Conservation (phyloP, 2,888 invertebrate species). For the Orthosia gothica region DNA sequence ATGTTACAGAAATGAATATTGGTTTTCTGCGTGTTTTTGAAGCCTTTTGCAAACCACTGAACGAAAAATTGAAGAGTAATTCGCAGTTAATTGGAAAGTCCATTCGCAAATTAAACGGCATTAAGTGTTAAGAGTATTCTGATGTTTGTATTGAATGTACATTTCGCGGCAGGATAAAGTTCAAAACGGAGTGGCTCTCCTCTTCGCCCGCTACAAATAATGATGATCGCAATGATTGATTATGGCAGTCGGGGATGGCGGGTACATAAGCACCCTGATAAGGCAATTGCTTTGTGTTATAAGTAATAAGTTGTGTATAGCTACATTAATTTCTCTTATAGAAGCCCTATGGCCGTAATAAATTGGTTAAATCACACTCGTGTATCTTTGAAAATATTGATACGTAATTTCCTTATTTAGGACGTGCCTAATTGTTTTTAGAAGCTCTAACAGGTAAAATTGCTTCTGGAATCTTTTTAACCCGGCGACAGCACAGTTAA, state of each 20-base stretch:
- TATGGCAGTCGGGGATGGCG: background rate
- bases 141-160: conserved; percentile 18
- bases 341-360: conserved; percentile 2
- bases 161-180: conserved; percentile 3
- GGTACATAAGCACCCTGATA: conserved; percentile 18
- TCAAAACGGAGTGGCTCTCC: conserved; percentile 10
- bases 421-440: too few relatives aligned
- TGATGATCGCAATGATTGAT: conserved; percentile 32
- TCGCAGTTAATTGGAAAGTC: conserved; percentile 17
- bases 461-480: background rate
- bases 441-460: background rate
- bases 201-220: conserved; percentile 36
- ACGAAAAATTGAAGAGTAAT: conserved; percentile 14
- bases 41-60: background rate
- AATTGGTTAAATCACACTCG: background rate
- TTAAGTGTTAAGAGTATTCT: background rate
- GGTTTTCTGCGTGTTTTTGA: background rate
- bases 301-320: conserved; percentile 26
- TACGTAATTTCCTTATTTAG: background rate
- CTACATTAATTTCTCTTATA: conserved; percentile 14
- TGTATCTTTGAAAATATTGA: background rate
- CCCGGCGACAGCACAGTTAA: too few relatives aligned
- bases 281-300: conserved; percentile 35
- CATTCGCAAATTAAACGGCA: conserved; percentile 20
- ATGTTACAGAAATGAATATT: conserved; percentile 4